Evolutionary conservation across 2,888 invertebrate species (phyloP).

Genomic region (Hirtodrosophila alboralis): DNA sequence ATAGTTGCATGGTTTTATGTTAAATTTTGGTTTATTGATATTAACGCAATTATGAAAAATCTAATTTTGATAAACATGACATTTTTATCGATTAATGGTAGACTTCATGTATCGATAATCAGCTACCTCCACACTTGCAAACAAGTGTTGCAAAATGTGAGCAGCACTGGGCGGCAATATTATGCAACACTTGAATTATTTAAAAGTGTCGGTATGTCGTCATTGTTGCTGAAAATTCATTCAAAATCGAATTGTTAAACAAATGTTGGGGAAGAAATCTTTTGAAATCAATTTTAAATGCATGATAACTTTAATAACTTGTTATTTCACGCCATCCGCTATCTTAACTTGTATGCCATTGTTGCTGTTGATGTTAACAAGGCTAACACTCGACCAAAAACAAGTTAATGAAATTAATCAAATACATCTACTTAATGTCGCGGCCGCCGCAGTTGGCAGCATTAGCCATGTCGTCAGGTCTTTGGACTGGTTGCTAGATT

Average conservation of each 20-base stretch:
- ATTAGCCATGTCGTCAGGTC: slow-evolving; percentile 48
- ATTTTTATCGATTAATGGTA: background rate
- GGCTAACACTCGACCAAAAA: slow-evolving; percentile 55
- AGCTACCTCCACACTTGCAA: background rate
- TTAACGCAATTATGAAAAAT: no score
- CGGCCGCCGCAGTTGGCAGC: slow-evolving; percentile 35
- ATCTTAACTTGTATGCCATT: slow-evolving; percentile 1
- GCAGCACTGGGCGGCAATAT: slow-evolving; percentile 5
- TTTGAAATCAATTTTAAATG: slow-evolving; percentile 9
- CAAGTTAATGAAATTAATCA: slow-evolving; percentile 71
- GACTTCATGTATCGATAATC: background rate
- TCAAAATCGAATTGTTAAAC: slow-evolving; percentile 2
- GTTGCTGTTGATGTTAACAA: slow-evolving; percentile 55
- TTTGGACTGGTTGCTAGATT: slow-evolving; percentile 40
- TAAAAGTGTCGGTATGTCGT: background rate
- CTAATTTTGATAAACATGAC: no score
- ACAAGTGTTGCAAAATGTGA: slow-evolving; percentile 11
- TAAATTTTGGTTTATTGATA: no score
- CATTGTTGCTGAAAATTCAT: background rate
- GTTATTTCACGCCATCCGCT: slow-evolving; percentile 26
- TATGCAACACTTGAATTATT: slow-evolving; percentile 8
- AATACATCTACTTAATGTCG: slow-evolving; percentile 40
- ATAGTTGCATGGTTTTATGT: no score
- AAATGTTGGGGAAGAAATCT: background rate
- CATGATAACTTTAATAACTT: slow-evolving; percentile 19